Conservation (phyloP, 2,113 vertebrate genomes). For the Setophaga kirtlandii region DNA sequence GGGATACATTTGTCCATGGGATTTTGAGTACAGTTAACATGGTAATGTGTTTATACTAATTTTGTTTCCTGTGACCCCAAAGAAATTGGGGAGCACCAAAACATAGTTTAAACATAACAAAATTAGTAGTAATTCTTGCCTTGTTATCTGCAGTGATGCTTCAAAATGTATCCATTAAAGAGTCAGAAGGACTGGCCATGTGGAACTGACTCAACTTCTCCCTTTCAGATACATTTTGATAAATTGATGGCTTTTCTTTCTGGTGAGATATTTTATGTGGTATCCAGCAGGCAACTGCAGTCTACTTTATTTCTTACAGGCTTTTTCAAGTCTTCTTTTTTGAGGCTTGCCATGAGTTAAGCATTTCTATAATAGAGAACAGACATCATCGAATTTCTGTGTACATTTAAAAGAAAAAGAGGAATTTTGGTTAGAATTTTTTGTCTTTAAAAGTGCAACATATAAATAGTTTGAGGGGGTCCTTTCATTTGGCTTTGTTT, state of each 20-base stretch:
- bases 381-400: conserved; percentile 99
- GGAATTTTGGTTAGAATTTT: conserved; percentile 47
- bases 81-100: conserved; percentile 56
- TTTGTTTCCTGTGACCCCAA: conserved; percentile 83
- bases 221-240: conserved; percentile 91
- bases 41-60: conserved; percentile 85
- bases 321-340: conserved; percentile 71
- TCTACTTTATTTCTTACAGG: conserved; percentile 70
- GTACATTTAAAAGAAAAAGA: conserved; percentile 76
- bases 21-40: conserved; percentile 83
- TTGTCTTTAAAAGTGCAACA: conserved; percentile 50
- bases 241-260: conserved; percentile 84
- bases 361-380: conserved; percentile 96
- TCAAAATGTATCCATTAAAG: conserved; percentile 90
- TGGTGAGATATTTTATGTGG: conserved; percentile 83
- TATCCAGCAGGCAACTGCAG: conserved; percentile 83
- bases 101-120: conserved; percentile 71
- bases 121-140: conserved; percentile 87
- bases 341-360: conserved; percentile 91
- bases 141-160: conserved; percentile 90
- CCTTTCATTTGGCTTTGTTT: conserved; percentile 22
- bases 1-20: conserved; percentile 85
- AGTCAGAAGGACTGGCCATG: conserved; percentile 58
- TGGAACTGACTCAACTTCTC: conserved; percentile 56
- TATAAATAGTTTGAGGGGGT: background rate